Base-by-base conservation (phyloP, 2,113 vertebrate genomes). In the Siniperca knerii region DNA sequence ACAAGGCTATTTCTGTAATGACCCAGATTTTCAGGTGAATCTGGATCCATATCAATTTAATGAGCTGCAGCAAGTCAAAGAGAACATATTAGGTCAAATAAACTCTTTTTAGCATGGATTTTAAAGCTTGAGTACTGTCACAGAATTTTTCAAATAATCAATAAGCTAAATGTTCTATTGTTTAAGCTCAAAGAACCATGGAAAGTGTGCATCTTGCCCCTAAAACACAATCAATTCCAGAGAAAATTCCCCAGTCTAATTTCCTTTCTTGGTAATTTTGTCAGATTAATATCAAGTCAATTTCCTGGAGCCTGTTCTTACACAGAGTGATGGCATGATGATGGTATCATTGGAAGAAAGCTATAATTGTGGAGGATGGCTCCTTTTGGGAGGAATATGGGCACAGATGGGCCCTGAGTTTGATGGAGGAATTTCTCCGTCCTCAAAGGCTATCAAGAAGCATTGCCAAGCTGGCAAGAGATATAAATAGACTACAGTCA, bases 11-110 rank as follows among this genome's bases (percentile, higher is more conserved):
- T 95, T 95, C 90, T 92, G 93, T 91, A 89, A 88, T 92, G 93
- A 94, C 94, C 94, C 89, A 93, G 89, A 93, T 95, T 91, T 89
- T 73, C 87, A 94, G 90, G 92, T 94, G 90, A 93, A 88, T 89
- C 82, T 87, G 84, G 84, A 92, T 91, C 82, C n/a, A 55, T 82
- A 91, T 85, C 89, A 78, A 82, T 86, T 84, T 82, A 90, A 89
- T 87, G 81, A 93, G 87, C 90, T 72, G 60, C 75, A 71, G 54
- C 57, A 75, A 86, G 78, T 88, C 78, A 81, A 68, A 83, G 73
- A 25, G 42, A 90, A 79, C 33, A 69, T 75, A 90, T 77, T 57
- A 71, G 86, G 82, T 89, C 73, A 85, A 79, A 83, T 78, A 42
- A 88, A 68, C 57, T 70, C 44, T 13, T 67, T 85, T 83, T 54